These are phyloP conservation scores for Leptoclinus maculatus DNA, from an alignment of 2,797 vertebrate species.

Conservation along the genomic window DNA sequence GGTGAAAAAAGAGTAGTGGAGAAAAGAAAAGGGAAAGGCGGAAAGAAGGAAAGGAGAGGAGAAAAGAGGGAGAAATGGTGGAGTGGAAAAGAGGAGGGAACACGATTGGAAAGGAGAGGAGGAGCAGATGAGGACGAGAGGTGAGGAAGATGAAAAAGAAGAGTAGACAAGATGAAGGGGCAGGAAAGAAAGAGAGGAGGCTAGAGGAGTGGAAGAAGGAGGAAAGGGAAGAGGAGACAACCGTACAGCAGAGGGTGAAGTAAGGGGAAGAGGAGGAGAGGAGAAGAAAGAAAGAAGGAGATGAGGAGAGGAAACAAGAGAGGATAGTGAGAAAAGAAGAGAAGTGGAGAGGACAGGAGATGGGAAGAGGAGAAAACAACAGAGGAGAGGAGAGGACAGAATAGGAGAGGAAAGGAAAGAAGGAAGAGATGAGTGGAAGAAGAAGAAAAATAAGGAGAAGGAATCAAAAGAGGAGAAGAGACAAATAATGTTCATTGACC, in stretches of 20 bases:
- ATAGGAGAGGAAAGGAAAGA: neutral
- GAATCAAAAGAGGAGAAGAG: neutral
- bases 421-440: neutral
- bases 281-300: neutral
- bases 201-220: neutral
- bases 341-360: neutral
- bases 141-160: neutral
- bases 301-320: too few relatives aligned
- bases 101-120: too few relatives aligned
- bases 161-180: neutral
- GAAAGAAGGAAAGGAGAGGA: too few relatives aligned
- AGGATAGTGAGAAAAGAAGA: neutral
- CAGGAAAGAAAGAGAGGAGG: neutral
- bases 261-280: neutral
- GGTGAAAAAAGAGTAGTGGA: neutral
- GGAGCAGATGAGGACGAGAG: neutral
- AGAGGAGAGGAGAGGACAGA: neutral
- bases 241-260: neutral
- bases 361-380: neutral
- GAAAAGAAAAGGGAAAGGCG: neutral
- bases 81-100: too few relatives aligned
- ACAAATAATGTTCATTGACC: constrained; percentile 11
- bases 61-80: neutral
- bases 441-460: neutral
- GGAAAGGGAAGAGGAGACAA: neutral